These are phyloP conservation scores for Clivina fossor DNA, from an alignment of 2,888 invertebrate species.

Conservation along the genomic window DNA sequence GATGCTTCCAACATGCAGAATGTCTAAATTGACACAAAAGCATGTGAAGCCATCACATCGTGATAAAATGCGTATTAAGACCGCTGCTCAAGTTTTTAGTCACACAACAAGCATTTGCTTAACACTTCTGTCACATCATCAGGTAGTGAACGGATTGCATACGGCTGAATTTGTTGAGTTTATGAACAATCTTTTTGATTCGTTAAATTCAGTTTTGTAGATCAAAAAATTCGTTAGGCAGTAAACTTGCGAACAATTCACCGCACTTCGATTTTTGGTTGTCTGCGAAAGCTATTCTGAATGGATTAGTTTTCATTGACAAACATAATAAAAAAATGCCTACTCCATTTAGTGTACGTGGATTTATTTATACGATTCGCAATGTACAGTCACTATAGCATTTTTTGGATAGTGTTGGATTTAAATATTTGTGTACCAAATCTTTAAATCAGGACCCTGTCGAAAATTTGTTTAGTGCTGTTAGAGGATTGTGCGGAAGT, in stretches of 20 bases:
- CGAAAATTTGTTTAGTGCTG: constrained; percentile 6
- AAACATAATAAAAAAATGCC: too few species aligned
- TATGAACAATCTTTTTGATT: constrained; percentile 14
- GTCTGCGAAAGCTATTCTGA: background rate
- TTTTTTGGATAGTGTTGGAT: background rate
- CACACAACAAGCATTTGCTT: background rate
- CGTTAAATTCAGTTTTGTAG: constrained; percentile 7
- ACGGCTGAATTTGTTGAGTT: background rate
- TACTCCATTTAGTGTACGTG: too few species aligned
- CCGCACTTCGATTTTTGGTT: constrained; percentile 1
- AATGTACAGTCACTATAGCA: constrained; percentile 2
- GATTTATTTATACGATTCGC: constrained; percentile 1
- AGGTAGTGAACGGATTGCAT: background rate
- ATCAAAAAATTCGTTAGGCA: constrained; percentile 1
- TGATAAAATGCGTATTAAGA: constrained; percentile 1
- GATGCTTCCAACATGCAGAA: background rate
- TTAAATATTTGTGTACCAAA: constrained; percentile 2
- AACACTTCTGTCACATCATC: background rate
- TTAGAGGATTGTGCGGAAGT: constrained; percentile 6
- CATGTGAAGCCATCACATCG: background rate
- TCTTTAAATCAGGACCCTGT: constrained; percentile 14
- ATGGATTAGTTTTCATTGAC: too few species aligned
- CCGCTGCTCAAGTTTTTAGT: constrained; percentile 3
- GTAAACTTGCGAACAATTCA: background rate
- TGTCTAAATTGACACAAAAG: constrained; percentile 1